Evolutionary conservation across 2,888 invertebrate genomes (phyloP).

Genomic region (Cheiracanthium punctorium): DNA sequence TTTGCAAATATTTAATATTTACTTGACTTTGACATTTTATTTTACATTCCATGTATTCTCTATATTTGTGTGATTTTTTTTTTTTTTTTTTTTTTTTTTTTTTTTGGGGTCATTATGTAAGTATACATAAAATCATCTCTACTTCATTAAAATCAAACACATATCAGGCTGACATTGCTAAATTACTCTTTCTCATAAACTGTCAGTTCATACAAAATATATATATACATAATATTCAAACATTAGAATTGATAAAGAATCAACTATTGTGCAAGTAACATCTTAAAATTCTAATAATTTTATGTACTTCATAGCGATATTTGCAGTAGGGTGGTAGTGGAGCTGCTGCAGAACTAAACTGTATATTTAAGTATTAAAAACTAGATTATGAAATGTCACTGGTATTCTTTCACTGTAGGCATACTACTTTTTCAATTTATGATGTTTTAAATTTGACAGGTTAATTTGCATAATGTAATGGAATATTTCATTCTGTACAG

Average conservation of each 20-base stretch:
- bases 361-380: slow-evolving; percentile 1
- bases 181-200: no score
- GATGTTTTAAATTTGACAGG: background rate
- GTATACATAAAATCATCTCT: no score
- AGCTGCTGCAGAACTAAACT: background rate
- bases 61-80: no score
- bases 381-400: background rate
- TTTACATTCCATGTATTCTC: no score
- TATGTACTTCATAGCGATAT: background rate
- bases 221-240: no score
- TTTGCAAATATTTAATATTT: background rate
- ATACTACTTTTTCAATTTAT: background rate
- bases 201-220: no score
- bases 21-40: no score
- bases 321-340: background rate
- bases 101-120: no score
- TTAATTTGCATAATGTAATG: background rate
- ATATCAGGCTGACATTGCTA: background rate
- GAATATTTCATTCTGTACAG: slow-evolving; percentile 20
- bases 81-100: no score
- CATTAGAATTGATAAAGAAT: no score
- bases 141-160: background rate
- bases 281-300: no score
- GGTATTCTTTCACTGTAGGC: background rate
- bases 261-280: no score